Evolutionary conservation across 2,888 invertebrate species (phyloP).

Genomic region (Mamestra brassicae): DNA sequence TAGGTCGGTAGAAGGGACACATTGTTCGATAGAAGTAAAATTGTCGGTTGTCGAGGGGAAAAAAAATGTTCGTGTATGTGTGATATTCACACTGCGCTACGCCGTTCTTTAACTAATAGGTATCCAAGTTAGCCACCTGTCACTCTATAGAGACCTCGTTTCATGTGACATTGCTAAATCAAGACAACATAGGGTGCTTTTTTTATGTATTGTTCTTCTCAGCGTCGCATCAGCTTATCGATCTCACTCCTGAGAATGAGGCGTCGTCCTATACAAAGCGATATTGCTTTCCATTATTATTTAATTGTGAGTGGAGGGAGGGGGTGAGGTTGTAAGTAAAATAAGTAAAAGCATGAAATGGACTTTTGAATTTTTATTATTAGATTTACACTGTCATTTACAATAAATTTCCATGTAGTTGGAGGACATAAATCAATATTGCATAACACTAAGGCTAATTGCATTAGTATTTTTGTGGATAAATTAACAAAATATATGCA

Average conservation of each 20-base stretch:
- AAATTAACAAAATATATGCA: constrained; percentile 91
- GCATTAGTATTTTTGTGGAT: constrained; percentile 90
- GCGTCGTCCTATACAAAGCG: no score
- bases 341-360: constrained; percentile 79
- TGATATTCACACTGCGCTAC: no score
- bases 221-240: background rate
- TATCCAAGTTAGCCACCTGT: no score
- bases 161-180: background rate
- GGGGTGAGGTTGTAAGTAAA: constrained; percentile 1
- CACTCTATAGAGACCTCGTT: no score
- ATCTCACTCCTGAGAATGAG: background rate
- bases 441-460: constrained; percentile 91
- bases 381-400: constrained; percentile 91
- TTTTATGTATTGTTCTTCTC: background rate
- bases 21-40: no score
- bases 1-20: no score
- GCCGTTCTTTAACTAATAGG: no score
- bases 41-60: no score
- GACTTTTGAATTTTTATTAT: constrained; percentile 91
- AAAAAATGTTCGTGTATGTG: no score
- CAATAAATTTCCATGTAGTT: constrained; percentile 91
- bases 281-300: no score
- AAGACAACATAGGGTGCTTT: background rate
- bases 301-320: background rate
- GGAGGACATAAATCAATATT: constrained; percentile 91